Base-by-base conservation (phyloP, 2,888 invertebrate genomes). In the Ophion costatus region DNA sequence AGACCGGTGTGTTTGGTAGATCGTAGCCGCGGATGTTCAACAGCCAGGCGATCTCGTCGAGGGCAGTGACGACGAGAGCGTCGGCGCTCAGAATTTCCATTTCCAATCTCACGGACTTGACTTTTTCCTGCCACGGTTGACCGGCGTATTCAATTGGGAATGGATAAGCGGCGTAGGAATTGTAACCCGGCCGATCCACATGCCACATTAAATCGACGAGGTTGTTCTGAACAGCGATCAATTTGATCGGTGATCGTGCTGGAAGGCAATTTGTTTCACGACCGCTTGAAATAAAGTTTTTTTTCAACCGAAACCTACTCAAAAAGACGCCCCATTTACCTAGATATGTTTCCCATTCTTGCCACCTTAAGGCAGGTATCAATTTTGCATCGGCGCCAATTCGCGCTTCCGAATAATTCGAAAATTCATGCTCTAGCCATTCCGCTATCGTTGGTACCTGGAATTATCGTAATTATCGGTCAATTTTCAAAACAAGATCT, bases 21-120 rank as follows among this genome's bases (percentile, higher is more conserved):
- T 98, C 98, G 80, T 95, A 94, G 0, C 98, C 98, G n/a, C 98
- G 95, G 22, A 98, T 95, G 93, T 98, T 98, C 56, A 98, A 94
- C 51, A 98, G 94, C 97, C 98, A 98, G 0, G 98, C 97, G 66
- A 97, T 96, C 93, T 98, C 98, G 89, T 98, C 98, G 78, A 98
- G 94, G 0, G 98, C 97, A 0, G 98, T 98, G 17, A 98, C 95
- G 42, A 98, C 95, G 94, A 98, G 96, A 0, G 97, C 97, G 88
- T 97, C 96, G 0, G 96, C 96, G 0, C 95, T 95, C n/a, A 95
- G 93, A 4, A 94, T 93, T 29, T 94, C 93, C 90, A 98, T 94
- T 86, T 96, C 95, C 4, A 94, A 92, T 14, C 98, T 95, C 1
- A 98, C 94, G 69, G 95, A 95, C 6, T 94, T 91, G 0, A 98